Conservation (phyloP, 2,888 invertebrate species). For the Microctonus brassicae region DNA sequence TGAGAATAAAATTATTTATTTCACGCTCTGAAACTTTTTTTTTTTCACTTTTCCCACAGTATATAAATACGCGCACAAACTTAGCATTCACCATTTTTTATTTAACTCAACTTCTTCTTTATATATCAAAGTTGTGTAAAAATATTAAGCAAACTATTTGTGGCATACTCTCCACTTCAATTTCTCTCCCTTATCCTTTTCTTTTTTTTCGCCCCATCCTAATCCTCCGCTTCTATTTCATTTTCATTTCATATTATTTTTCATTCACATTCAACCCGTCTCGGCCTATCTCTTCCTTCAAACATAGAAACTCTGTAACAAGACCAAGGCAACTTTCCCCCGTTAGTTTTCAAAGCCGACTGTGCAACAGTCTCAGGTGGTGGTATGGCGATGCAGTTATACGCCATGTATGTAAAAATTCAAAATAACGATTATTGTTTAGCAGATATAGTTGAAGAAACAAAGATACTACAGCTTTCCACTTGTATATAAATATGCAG, state of each 20-base stretch:
- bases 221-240: neutral
- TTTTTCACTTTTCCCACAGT: neutral
- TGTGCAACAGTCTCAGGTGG: slow-evolving; percentile 34
- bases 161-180: neutral
- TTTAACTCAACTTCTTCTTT: neutral
- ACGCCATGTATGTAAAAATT: slow-evolving; percentile 24
- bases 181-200: neutral
- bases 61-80: neutral
- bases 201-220: neutral
- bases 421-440: slow-evolving; percentile 29
- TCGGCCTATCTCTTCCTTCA: neutral
- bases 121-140: slow-evolving; percentile 9
- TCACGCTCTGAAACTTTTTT: neutral
- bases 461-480: too few species aligned
- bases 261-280: neutral
- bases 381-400: slow-evolving; percentile 20
- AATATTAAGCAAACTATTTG: slow-evolving; percentile 28
- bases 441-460: slow-evolving; percentile 24
- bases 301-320: neutral
- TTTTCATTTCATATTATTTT: neutral
- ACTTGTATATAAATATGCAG: too few species aligned
- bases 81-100: neutral
- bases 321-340: slow-evolving; percentile 21
- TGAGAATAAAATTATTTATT: neutral
- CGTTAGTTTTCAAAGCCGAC: slow-evolving; percentile 8